Base-by-base conservation (phyloP, 2,888 invertebrate genomes). In the Melanchra persicariae region DNA sequence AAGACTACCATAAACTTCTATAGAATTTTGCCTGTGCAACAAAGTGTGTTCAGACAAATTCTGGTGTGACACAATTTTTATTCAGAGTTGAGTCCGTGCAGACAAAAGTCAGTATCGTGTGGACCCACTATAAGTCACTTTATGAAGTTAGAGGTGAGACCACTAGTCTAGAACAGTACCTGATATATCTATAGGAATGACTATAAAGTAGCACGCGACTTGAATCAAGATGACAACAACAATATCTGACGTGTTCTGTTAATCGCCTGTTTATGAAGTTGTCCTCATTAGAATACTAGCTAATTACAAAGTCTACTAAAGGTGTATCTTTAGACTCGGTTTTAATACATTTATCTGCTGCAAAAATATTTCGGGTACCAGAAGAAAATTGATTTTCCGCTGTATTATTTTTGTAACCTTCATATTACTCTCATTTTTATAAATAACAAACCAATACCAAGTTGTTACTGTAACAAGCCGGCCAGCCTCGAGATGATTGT, bases 401-500 rank as follows among this genome's bases (percentile, higher is more conserved):
- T 17, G n/a, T 55, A 40, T 79, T 55, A 10, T 45, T 65, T 69
- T 70, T 68, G n/a, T n/a, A 74, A 67, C 67, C 43, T 68, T n/a
- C 34, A 37, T 37, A 58, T 30, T 17, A 49, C 17, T 66, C 24
- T 77, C 26, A 64, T n/a, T 30, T 63, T 82, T 86, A 89, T 88
- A 85, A 84, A 86, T 78, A 74, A 77, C 30, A 85, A 87, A 84
- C 81, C 81, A 86, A 87, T 82, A 81, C 80, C 63, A 66, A 66
- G 73, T 76, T 82, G 81, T 86, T 85, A 81, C 70, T 54, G 71
- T 85, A 87, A 85, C 82, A 87, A 83, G 86, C 70, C 63, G 65
- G 57, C 68, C 71, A 57, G 47, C 86, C 85, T 84, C 86, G 79
- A 91, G 92, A 93, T 93, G 91, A 93, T 92, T 91, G 92, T 91